Base-by-base conservation (phyloP, 2,797 vertebrate genomes). In the Myotis planiceps region DNA sequence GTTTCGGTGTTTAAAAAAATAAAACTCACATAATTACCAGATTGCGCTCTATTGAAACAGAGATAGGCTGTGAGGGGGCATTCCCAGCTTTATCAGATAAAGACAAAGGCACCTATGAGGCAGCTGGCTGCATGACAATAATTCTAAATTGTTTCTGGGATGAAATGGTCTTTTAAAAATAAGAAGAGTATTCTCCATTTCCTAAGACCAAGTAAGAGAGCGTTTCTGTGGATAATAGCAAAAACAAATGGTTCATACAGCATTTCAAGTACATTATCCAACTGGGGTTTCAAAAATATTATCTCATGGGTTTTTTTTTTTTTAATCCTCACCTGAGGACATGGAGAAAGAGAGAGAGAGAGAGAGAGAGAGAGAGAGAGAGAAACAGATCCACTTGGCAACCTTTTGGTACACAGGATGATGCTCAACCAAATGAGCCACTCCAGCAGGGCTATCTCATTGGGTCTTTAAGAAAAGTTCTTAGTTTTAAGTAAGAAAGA, bases 1-100 rank as follows among this genome's bases (percentile, higher is more conserved):
- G 97, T 97, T 98, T 97, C 88, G 97, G 96, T 96, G 94, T 97
- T 98, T 97, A 96, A 97, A 98, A 98, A 97, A 97, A 80, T 42
- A 92, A 97, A 98, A 96, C 97, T 97, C 97, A 95, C 92, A 90
- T 96, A 97, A 68, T 96, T 96, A 95, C 72, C 93, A 97, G 97
- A 96, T 74, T 96, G 93, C 81, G 92, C 90, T 83, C 69, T 96
- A 95, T 95, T 91, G 96, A 92, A 97, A 94, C 63, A 88, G 91
- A 98, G 97, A 45, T 87, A 75, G 49, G 49, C 29, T 51, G 9
- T 2, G 34, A 68, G 75, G 42, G 34, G 66, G 7, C 47, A 12
- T n/a, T 60, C 75, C 66, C 69, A 19, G 58, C 32, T 55, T 55
- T 58, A 9, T 53, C 37, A 69, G 71, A 94, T 72, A 47, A 79